Evolutionary conservation across 2,888 invertebrate species (phyloP), one percentile per base, ranked within the genome.

Genomic region (Cyclophora punctaria): DNA sequence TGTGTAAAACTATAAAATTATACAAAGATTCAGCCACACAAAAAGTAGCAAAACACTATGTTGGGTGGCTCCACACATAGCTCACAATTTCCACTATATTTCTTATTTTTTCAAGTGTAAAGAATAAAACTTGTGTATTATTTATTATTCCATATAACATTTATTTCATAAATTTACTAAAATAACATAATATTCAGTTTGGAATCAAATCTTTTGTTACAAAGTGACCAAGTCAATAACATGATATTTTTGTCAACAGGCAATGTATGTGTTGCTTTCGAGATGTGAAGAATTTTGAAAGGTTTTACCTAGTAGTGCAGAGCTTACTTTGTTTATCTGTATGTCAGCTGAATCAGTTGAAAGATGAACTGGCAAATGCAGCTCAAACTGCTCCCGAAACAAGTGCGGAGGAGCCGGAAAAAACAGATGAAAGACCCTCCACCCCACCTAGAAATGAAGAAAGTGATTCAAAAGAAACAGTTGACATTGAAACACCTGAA

Each of bases 231-330:
- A 20, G 20, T 20, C 20, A 20, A 20, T 20, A 20, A 20, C 20
- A 20, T 53, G 3, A 33, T 44, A 6, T 44, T 33, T 53, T 35
- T 46, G 7, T 48, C 89, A 91, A 54, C 80, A 96, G 96, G 77
- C 97, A 98, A 89, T 98, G 98, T 77, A 96, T 97, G 94, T 98
- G 98, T 83, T 95, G 96, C 83, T 97, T 96, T 82, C 92, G 97
- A 66, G 97, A 97, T 86, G 92, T 93, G 52, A 96, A 96, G 82
- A 97, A 97, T 83, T 95, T 96, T 83, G 97, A 97, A 75, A 91
- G 96, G 63, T 95, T 97, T 79, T 96, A 96, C 80, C 90, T 95
- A 71, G 90, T 98, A 65, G 94, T 96, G 42, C 97, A 97, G 79
- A 95, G 96, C 59, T 92, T 97, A 64, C 92, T 97, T 55, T 93